These are phyloP conservation scores for Montipora sp. DNA, from an alignment of 64 coral and sea anemone genomes.

Conservation along the genomic window DNA sequence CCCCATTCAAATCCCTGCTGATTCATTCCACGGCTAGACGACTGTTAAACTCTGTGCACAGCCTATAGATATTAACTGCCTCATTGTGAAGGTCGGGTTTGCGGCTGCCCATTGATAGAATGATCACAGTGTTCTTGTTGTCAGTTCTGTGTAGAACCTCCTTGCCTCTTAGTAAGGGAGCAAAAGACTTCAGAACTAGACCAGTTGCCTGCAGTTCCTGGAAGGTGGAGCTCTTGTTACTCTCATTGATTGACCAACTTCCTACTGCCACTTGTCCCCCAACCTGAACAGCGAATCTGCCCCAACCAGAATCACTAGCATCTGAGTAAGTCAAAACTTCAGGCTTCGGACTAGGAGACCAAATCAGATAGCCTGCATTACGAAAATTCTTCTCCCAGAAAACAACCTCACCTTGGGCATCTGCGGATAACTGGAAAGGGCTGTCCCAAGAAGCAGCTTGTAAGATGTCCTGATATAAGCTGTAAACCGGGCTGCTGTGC, in stretches of 20 bases:
- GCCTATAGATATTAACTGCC: slow-evolving; percentile 18
- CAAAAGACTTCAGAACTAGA: slow-evolving; percentile 21
- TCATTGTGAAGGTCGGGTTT: background rate
- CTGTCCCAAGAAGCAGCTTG: slow-evolving; percentile 36
- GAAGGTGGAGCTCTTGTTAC: slow-evolving; percentile 24
- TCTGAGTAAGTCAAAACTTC: slow-evolving; percentile 38
- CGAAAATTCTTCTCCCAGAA: background rate
- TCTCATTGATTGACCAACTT: slow-evolving; percentile 12
- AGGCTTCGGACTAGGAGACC: slow-evolving; percentile 8
- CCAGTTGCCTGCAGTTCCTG: slow-evolving; percentile 8
- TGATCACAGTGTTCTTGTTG: background rate
- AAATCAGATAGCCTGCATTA: slow-evolving; percentile 46
- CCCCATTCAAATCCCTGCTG: slow-evolving; percentile 10
- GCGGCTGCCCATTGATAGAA: background rate
- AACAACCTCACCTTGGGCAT: background rate
- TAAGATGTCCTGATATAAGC: slow-evolving; percentile 9
- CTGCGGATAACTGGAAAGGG: background rate
- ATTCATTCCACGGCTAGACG: slow-evolving; percentile 23
- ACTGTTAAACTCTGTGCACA: slow-evolving; percentile 7
- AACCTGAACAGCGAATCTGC: background rate
- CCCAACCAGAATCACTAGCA: slow-evolving; percentile 42
- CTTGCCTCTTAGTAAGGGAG: background rate
- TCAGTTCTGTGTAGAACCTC: slow-evolving; percentile 16
- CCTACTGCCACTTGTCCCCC: slow-evolving; percentile 1
- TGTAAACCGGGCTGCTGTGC: slow-evolving; percentile 38